Percentiles rank a stretch among this genome's conserved stretches.
These are phyloP conservation scores for Rosalia funebris DNA, from an alignment of 2,888 invertebrate genomes.

Conservation along the genomic window DNA sequence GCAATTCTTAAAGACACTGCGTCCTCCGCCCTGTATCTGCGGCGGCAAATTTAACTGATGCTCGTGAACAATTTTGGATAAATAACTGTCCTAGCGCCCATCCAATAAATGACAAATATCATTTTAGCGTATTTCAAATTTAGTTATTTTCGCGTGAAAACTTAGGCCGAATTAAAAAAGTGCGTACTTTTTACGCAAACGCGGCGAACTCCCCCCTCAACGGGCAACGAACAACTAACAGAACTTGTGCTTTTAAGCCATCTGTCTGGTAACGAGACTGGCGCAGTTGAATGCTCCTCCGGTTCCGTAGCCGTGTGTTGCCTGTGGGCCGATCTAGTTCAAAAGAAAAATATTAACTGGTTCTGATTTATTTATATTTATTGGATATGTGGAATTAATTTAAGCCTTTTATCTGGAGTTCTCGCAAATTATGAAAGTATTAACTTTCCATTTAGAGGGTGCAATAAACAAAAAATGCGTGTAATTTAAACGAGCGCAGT, in stretches of 20 bases:
- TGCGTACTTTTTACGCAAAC: slow-evolving; percentile 30
- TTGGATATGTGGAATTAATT: slow-evolving; percentile 43
- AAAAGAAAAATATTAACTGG: slow-evolving; percentile 56
- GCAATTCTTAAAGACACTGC: slow-evolving; percentile 4
- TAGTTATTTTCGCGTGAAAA: slow-evolving; percentile 1
- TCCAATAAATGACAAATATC: not conserved
- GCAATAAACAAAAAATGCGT: not conserved
- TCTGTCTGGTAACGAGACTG: slow-evolving; percentile 36
- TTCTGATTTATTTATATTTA: slow-evolving; percentile 57
- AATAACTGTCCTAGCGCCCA: too few relatives aligned
- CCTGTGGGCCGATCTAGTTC: slow-evolving; percentile 52
- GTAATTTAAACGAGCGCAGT: not conserved
- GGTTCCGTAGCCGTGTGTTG: slow-evolving; percentile 33
- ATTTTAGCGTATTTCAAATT: not conserved
- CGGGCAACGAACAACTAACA: slow-evolving; percentile 37
- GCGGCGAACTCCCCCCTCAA: slow-evolving; percentile 27
- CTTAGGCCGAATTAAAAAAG: slow-evolving; percentile 17
- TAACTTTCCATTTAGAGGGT: not conserved
- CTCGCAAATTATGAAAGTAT: slow-evolving; percentile 6
- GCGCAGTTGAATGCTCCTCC: slow-evolving; percentile 35
- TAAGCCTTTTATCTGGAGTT: slow-evolving; percentile 24
- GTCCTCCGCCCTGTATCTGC: not conserved
- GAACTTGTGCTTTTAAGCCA: slow-evolving; percentile 37
- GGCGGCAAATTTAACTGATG: slow-evolving; percentile 4
- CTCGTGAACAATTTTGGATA: not conserved